Evolutionary conservation across 1,140 invertebrate species (phyloP), one percentile per base, ranked within the genome.

Genomic region (Plectus sambesii): DNA sequence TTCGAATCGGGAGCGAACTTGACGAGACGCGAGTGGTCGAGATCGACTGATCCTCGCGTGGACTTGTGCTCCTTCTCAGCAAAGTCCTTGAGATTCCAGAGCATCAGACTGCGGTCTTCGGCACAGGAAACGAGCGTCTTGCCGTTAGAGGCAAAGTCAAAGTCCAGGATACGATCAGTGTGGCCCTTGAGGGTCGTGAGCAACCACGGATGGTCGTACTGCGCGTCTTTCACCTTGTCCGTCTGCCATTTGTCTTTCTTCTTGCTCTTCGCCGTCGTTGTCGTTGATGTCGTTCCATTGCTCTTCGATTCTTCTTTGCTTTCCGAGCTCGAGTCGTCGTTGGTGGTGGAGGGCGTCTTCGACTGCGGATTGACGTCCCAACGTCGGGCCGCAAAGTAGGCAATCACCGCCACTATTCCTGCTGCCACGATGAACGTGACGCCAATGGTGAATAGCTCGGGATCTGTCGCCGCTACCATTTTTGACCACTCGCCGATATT

Each of bases 1-100:
- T 83, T 87, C 22, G 78, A 80, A 73, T 89, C 85, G 1, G 85
- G 85, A 65, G 83, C 86, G 80, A 85, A 89, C 37, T 79, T 78
- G 9, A 88, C 75, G 51, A 79, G 75, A 2, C 78, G 80, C 0
- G 82, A 83, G 71, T 81, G 76, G 70, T 89, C 86, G 57, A 80
- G 83, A 59, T 86, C 82, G 22, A 90, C 78, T 70, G 87, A 87
- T 5, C 83, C 76, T 6, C 85, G 71, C 1, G 85, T 69, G 6
- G 78, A 69, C 55, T 72, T 74, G 59, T 72, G 72, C 42, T 84
- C 80, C 63, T 82, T 83, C 23, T 77, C 73, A 12, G 66, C 69
- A 40, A 86, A 77, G 56, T 86, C 81, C 60, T 81, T 81, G 1
- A 81, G 77, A 55, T 78, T 80, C 85, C 85, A 89, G 4, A 88